phyloP scores from a whole-genome alignment of 2,797 vertebrate species.

The Eleutherodactylus coqui region DNA sequence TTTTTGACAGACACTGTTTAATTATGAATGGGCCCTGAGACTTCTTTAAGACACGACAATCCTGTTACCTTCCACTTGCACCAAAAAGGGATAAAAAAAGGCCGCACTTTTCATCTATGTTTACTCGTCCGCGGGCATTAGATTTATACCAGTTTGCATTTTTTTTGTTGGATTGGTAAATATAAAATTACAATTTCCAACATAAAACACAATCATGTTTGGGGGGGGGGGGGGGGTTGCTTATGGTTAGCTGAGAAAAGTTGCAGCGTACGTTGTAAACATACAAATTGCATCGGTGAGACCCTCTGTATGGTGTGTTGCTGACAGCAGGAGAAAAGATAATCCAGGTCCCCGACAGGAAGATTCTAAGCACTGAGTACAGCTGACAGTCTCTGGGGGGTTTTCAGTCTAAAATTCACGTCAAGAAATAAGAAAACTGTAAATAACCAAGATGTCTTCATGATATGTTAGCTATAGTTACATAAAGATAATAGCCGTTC shows the following conservation, averaged over 20 bases:
- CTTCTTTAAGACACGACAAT: slow-evolving; percentile 59
- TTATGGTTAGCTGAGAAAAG: background rate
- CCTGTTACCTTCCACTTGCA: slow-evolving; percentile 58
- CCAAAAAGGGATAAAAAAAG: slow-evolving; percentile 41
- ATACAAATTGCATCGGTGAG: slow-evolving; percentile 39
- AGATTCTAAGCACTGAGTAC: background rate
- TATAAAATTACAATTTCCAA: background rate
- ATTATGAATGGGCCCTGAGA: slow-evolving; percentile 59
- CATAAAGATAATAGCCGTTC: background rate
- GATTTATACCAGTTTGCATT: background rate
- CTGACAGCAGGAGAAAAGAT: slow-evolving; percentile 49
- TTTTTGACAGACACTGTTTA: slow-evolving; percentile 63
- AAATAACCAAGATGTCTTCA: background rate
- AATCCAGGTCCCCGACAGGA: slow-evolving; percentile 24
- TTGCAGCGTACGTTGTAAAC: slow-evolving; percentile 1
- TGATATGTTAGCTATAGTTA: too few species aligned
- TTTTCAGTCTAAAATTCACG: slow-evolving; percentile 12
- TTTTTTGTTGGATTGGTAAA: slow-evolving; percentile 2
- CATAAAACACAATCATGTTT: background rate
- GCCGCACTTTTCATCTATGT: background rate
- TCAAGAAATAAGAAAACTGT: slow-evolving; percentile 13
- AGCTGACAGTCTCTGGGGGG: background rate
- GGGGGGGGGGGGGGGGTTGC: too few species aligned
- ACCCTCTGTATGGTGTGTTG: slow-evolving; percentile 23
- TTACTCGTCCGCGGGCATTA: slow-evolving; percentile 1